These are phyloP conservation scores for Dolichopus griseipennis DNA, from an alignment of 2,888 invertebrate genomes.

Conservation along the genomic window DNA sequence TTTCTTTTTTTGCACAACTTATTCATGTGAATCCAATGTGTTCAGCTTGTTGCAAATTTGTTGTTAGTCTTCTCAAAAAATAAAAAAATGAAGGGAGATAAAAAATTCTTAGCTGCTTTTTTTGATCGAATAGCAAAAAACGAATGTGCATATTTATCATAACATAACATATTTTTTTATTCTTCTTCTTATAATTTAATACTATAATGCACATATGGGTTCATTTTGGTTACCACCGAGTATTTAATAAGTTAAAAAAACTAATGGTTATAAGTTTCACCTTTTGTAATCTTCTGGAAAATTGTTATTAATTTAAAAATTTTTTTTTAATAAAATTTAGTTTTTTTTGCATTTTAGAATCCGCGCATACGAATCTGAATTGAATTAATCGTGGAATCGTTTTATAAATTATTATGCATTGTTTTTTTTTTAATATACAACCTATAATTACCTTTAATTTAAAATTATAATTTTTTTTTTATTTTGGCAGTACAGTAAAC, in stretches of 20 bases:
- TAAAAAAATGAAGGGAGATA: neutral
- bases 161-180: neutral
- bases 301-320: neutral
- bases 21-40: neutral
- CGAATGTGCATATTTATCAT: neutral
- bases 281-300: neutral
- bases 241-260: neutral
- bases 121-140: neutral
- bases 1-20: neutral
- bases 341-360: neutral
- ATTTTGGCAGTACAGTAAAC: neutral
- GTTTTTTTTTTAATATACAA: neutral
- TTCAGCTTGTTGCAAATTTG: constrained; percentile 2
- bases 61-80: neutral
- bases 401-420: neutral
- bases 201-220: constrained; percentile 1
- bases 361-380: neutral
- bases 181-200: neutral
- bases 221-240: neutral
- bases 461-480: neutral
- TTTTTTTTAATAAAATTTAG: neutral
- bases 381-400: neutral
- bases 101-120: neutral
- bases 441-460: too few relatives aligned
- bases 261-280: neutral